phyloP scores from a whole-genome alignment of 1,140 invertebrate genomes.

The Macrosteles quadrilineatus region DNA sequence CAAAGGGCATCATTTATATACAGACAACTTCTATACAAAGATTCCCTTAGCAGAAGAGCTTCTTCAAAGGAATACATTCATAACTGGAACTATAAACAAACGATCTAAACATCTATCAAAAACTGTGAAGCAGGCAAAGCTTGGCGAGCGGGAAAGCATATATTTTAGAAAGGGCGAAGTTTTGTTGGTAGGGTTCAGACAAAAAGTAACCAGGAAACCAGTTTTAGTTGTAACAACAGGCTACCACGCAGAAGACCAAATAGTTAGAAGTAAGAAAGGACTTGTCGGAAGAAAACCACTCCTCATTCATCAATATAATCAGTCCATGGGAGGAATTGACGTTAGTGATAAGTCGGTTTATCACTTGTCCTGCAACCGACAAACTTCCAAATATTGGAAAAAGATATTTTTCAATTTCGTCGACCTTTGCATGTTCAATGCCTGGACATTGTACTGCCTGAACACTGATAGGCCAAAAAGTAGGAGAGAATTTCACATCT shows the following conservation, averaged over 20 bases:
- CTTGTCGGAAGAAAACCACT: neutral
- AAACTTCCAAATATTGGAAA: constrained; percentile 12
- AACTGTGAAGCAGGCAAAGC: neutral
- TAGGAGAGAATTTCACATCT: neutral
- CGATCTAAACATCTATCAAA: neutral
- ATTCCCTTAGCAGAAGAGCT: neutral
- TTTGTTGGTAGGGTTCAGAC: constrained; percentile 5
- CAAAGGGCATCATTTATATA: constrained; percentile 15
- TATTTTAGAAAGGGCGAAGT: neutral
- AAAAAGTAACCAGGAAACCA: constrained; percentile 6
- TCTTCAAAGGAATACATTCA: neutral
- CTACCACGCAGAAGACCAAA: neutral
- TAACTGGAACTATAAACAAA: constrained; percentile 10
- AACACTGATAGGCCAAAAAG: neutral
- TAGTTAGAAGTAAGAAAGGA: constrained; percentile 13
- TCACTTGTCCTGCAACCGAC: neutral
- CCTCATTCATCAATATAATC: constrained; percentile 17
- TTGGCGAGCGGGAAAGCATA: neutral
- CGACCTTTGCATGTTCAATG: neutral
- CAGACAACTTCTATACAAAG: constrained; percentile 17
- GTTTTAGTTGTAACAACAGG: neutral
- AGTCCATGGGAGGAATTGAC: constrained; percentile 4
- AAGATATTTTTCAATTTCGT: neutral
- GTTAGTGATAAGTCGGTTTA: neutral
- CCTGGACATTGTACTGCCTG: neutral